phyloP scores from a whole-genome alignment of 2,797 vertebrate species.

The Peromyscus aztecus region DNA sequence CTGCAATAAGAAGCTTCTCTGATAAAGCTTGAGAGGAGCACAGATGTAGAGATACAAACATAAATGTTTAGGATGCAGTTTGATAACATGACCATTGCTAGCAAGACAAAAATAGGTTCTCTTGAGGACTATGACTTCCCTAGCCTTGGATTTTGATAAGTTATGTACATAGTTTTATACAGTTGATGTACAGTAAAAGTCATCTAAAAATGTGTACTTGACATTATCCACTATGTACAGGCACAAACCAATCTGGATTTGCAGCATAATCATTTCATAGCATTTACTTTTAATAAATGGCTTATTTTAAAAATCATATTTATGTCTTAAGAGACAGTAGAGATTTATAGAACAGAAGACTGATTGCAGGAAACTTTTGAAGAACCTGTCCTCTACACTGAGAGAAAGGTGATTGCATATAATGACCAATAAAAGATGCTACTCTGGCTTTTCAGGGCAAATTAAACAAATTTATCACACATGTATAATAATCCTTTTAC shows the following conservation, averaged over 20 bases:
- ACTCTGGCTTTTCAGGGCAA: neutral
- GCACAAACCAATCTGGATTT: neutral
- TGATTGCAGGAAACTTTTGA: neutral
- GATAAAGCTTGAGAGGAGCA: neutral
- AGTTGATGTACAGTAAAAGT: neutral
- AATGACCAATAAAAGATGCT: neutral
- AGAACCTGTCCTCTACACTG: no score
- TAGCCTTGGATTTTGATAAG: neutral
- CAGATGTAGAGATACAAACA: neutral
- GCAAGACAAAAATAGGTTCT: neutral
- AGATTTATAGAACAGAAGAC: neutral
- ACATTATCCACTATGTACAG: neutral
- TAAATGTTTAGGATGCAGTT: neutral
- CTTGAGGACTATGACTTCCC: neutral
- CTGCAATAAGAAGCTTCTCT: neutral
- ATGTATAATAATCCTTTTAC: neutral
- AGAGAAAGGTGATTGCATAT: neutral
- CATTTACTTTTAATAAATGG: neutral
- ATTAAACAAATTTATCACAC: neutral
- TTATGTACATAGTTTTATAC: neutral
- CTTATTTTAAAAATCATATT: neutral
- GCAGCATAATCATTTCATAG: neutral
- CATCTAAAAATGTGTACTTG: neutral
- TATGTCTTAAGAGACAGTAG: neutral
- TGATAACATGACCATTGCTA: neutral